These are phyloP conservation scores for Ephestia elutella DNA, from an alignment of 1,140 invertebrate species.

Conservation along the genomic window DNA sequence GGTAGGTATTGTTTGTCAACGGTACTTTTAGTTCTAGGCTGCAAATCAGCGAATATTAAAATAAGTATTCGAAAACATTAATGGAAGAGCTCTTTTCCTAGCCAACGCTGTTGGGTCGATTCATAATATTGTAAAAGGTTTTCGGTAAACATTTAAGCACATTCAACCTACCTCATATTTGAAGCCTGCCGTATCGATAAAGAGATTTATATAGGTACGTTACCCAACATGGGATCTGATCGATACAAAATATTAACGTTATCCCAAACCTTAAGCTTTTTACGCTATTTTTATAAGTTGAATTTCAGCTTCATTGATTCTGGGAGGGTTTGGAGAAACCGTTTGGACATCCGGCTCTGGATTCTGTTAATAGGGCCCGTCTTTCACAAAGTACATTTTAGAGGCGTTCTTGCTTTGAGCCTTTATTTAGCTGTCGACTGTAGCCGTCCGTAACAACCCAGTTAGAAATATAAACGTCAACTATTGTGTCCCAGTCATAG, in stretches of 20 bases:
- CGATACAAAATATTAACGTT: background rate
- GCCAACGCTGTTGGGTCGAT: too few relatives aligned
- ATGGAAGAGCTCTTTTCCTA: too few relatives aligned
- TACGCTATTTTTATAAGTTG: conserved; percentile 4
- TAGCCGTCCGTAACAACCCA: background rate
- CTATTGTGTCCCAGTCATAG: background rate
- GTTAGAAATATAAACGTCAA: background rate
- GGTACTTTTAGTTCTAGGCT: too few relatives aligned
- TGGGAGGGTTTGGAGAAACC: background rate
- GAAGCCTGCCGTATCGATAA: too few relatives aligned
- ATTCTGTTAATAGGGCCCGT: background rate
- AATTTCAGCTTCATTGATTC: conserved; percentile 6
- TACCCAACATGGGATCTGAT: background rate
- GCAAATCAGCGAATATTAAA: too few relatives aligned
- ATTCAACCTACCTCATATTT: too few relatives aligned
- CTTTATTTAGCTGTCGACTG: background rate
- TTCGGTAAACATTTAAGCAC: too few relatives aligned
- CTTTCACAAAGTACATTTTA: background rate
- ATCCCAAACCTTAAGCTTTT: background rate
- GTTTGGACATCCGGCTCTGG: background rate
- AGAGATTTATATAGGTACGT: background rate
- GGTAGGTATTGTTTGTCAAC: too few relatives aligned
- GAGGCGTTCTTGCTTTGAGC: background rate
- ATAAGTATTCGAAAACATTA: too few relatives aligned
- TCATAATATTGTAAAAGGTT: too few relatives aligned